Conservation (phyloP, 2,888 invertebrate genomes). For the Cephus pulcher region DNA sequence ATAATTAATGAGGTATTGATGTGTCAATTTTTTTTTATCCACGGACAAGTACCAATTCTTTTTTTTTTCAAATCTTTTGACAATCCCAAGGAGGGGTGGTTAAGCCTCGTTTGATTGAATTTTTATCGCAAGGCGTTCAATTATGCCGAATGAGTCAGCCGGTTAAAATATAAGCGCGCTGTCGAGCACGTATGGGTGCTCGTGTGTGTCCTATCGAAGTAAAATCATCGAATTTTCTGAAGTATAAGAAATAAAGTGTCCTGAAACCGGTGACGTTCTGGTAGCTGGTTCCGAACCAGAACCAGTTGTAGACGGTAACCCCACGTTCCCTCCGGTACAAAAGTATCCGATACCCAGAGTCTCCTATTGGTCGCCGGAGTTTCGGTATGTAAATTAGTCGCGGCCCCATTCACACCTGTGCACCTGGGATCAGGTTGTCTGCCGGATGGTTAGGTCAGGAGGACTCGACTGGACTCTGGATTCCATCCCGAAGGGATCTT, state of each 20-base stretch:
- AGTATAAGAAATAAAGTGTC: not conserved
- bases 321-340: not conserved
- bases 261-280: not conserved
- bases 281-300: not conserved
- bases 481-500: not conserved
- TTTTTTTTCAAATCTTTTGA: not conserved
- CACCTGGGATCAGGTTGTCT: slow-evolving; percentile 40
- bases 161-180: not conserved
- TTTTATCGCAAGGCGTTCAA: not conserved
- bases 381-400: slow-evolving; percentile 57
- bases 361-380: slow-evolving; percentile 9
- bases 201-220: not conserved
- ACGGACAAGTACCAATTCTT: not conserved
- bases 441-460: not conserved
- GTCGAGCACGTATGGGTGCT: not conserved
- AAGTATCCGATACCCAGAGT: not conserved
- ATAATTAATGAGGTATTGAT: not conserved
- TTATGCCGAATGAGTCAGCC: not conserved
- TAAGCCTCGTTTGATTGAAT: not conserved
- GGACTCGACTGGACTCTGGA: not conserved
- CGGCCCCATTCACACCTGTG: slow-evolving; percentile 51
- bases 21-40: not conserved
- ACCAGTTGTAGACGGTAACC: not conserved
- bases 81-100: not conserved
- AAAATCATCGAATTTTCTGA: not conserved